phyloP scores from a whole-genome alignment of 2,888 invertebrate genomes.

The Polyommatus icarus region DNA sequence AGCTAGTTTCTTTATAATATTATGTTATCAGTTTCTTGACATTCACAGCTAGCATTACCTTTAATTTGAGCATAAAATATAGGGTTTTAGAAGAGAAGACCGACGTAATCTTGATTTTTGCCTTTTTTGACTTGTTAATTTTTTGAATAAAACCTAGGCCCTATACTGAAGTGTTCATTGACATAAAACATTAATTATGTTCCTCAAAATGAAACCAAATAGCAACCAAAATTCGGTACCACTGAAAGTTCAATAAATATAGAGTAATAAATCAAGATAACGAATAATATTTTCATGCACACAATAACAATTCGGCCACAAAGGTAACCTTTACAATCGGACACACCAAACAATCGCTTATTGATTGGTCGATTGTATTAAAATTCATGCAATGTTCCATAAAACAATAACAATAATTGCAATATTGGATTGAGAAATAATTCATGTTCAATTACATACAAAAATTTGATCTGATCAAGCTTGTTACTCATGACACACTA shows the following conservation, averaged over 20 bases:
- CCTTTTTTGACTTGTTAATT: too few relatives aligned
- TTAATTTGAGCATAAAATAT: too few relatives aligned
- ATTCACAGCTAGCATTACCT: too few relatives aligned
- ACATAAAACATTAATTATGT: too few relatives aligned
- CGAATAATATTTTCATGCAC: slow-evolving; percentile 23
- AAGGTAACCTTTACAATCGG: slow-evolving; percentile 31
- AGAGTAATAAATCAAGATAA: slow-evolving; percentile 19
- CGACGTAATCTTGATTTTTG: too few relatives aligned
- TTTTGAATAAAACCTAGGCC: too few relatives aligned
- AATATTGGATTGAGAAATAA: slow-evolving; percentile 29
- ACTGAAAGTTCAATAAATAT: not conserved
- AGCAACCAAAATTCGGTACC: not conserved
- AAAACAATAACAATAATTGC: slow-evolving; percentile 31
- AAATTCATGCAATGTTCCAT: slow-evolving; percentile 25
- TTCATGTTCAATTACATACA: slow-evolving; percentile 30
- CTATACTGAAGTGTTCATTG: too few relatives aligned
- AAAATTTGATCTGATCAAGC: not conserved
- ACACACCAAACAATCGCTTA: slow-evolving; percentile 32
- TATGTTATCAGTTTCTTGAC: too few relatives aligned
- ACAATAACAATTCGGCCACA: slow-evolving; percentile 9
- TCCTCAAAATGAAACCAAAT: not conserved
- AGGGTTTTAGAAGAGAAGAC: too few relatives aligned
- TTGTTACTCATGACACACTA: not conserved
- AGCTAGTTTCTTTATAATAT: too few relatives aligned
- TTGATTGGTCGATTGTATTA: slow-evolving; percentile 29